Evolutionary conservation across 2,888 invertebrate genomes (phyloP).

Genomic region (Cataglyphis cursor): DNA sequence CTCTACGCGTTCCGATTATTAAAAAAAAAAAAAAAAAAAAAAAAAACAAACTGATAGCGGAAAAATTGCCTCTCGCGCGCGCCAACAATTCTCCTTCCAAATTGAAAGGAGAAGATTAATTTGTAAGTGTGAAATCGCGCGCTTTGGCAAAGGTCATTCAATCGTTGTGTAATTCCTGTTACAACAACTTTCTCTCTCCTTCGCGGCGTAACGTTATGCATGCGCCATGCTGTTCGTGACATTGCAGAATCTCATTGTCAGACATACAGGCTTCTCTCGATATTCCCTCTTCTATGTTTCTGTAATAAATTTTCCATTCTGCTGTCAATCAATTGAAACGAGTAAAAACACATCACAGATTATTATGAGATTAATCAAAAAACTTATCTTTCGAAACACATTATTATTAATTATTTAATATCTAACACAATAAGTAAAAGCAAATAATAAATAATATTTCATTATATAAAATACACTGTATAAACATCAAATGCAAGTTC

Average conservation of each 20-base stretch:
- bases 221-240: slow-evolving; percentile 33
- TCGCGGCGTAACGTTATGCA: slow-evolving; percentile 11
- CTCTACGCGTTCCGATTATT: background rate
- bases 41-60: slow-evolving; percentile 21
- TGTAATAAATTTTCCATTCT: slow-evolving; percentile 32
- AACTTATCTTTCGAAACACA: background rate
- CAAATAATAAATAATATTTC: background rate
- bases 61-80: slow-evolving; percentile 10
- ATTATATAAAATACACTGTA: background rate
- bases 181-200: slow-evolving; percentile 29
- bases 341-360: background rate
- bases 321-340: slow-evolving; percentile 36
- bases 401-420: slow-evolving; percentile 2
- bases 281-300: slow-evolving; percentile 16
- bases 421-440: background rate
- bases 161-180: slow-evolving; percentile 37
- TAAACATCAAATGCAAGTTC: background rate
- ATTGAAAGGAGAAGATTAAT: slow-evolving; percentile 41
- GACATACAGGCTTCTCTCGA: background rate
- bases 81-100: slow-evolving; percentile 38
- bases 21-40: background rate
- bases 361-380: background rate
- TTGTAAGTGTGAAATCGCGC: slow-evolving; percentile 26
- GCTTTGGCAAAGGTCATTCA: slow-evolving; percentile 28
- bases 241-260: slow-evolving; percentile 40